Percentiles rank a stretch among this genome's conserved stretches.
phyloP scores from a whole-genome alignment of 2,113 vertebrate species.

The Empidonax alnorum region DNA sequence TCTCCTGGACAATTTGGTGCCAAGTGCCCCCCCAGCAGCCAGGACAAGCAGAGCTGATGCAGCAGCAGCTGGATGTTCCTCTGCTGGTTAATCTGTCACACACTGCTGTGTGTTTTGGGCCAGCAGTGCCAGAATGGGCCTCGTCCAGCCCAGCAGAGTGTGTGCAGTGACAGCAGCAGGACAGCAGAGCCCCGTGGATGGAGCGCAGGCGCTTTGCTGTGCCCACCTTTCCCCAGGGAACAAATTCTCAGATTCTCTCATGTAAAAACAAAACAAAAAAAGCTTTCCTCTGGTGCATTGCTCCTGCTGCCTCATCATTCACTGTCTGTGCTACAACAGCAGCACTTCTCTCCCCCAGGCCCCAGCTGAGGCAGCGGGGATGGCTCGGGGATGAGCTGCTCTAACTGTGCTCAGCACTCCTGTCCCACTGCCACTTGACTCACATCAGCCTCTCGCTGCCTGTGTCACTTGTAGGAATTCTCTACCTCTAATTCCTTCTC shows the following conservation, averaged over 20 bases:
- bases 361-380: not conserved
- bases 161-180: accelerated
- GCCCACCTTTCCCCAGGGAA: not conserved
- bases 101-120: accelerated
- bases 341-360: not conserved
- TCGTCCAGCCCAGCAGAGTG: not conserved
- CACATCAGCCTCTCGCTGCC: not conserved
- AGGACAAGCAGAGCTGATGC: accelerated
- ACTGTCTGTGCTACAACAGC: not conserved
- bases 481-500: not conserved
- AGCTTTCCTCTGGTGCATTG: not conserved
- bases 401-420: not conserved
- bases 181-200: accelerated
- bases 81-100: not conserved
- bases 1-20: not conserved
- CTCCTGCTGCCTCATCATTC: not conserved
- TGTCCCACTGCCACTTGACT: not conserved
- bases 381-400: not conserved
- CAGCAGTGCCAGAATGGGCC: accelerated
- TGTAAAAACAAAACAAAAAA: no score
- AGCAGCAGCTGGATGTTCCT: not conserved
- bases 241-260: accelerated
- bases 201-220: accelerated
- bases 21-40: not conserved
- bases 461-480: not conserved